Evolutionary conservation across 2,113 vertebrate species (phyloP).

Genomic region (Heterocephalus glaber): DNA sequence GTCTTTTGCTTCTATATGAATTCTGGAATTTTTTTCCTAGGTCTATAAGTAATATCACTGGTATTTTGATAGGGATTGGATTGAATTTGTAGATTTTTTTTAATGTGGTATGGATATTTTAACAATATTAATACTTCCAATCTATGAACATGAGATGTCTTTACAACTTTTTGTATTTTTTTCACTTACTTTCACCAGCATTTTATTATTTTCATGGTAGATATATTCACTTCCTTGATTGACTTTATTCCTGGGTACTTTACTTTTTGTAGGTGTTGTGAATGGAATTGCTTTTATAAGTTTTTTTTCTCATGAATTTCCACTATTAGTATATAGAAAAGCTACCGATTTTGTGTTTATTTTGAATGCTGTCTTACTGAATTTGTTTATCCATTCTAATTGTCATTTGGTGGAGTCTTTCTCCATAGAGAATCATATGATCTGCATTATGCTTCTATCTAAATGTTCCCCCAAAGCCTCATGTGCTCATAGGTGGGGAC

Average conservation of each 20-base stretch:
- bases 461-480: neutral
- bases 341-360: neutral
- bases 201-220: neutral
- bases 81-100: neutral
- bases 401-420: neutral
- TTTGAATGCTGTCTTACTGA: neutral
- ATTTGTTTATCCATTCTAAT: neutral
- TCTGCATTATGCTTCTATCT: neutral
- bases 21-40: neutral
- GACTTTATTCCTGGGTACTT: neutral
- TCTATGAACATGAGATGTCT: neutral
- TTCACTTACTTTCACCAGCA: neutral
- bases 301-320: neutral
- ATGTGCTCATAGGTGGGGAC: neutral
- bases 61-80: neutral
- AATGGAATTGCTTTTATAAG: neutral
- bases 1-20: neutral
- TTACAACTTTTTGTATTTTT: neutral
- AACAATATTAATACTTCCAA: neutral
- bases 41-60: neutral
- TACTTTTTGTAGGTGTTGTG: neutral
- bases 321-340: neutral
- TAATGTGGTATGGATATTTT: neutral
- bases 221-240: neutral
- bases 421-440: neutral